Evolutionary conservation across 2,888 invertebrate genomes (phyloP).

Genomic region (Drosophila eohydei): DNA sequence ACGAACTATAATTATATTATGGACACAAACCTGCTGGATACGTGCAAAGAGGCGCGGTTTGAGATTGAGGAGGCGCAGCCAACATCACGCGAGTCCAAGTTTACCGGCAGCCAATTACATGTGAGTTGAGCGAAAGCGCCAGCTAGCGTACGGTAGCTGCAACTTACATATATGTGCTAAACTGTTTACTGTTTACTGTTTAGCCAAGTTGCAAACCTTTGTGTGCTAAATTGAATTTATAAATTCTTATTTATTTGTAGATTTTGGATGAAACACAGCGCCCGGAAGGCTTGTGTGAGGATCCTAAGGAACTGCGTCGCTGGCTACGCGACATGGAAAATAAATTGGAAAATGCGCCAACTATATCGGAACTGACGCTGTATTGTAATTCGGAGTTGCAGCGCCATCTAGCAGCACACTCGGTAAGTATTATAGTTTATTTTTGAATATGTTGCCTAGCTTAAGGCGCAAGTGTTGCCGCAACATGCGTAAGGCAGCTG

Average conservation of each 20-base stretch:
- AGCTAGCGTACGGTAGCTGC: constrained; percentile 10
- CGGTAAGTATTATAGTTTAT: constrained; percentile 88
- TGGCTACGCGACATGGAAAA: constrained; percentile 96
- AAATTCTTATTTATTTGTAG: constrained; percentile 42
- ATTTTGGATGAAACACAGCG: constrained; percentile 81
- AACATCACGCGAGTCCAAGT: constrained; percentile 52
- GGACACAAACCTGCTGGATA: constrained; percentile 96
- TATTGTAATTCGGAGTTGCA: constrained; percentile 91
- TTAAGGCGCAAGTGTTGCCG: constrained; percentile 29
- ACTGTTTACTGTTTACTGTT: background rate
- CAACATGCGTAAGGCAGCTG: constrained; percentile 33
- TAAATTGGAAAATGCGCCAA: constrained; percentile 89
- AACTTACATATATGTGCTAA: background rate
- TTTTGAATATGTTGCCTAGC: constrained; percentile 5
- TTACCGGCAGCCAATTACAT: constrained; percentile 51
- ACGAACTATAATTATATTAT: constrained; percentile 97
- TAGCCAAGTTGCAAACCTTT: constrained; percentile 7
- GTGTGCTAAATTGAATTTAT: background rate
- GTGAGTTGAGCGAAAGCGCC: constrained; percentile 33
- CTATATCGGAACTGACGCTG: constrained; percentile 89
- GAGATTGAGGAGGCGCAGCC: constrained; percentile 81
- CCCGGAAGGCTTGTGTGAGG: constrained; percentile 81
- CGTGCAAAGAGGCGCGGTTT: constrained; percentile 89
- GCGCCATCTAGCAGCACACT: constrained; percentile 91
- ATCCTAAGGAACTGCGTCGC: constrained; percentile 88